phyloP scores from a whole-genome alignment of 2,888 invertebrate genomes.

The Malacosoma neustria region DNA sequence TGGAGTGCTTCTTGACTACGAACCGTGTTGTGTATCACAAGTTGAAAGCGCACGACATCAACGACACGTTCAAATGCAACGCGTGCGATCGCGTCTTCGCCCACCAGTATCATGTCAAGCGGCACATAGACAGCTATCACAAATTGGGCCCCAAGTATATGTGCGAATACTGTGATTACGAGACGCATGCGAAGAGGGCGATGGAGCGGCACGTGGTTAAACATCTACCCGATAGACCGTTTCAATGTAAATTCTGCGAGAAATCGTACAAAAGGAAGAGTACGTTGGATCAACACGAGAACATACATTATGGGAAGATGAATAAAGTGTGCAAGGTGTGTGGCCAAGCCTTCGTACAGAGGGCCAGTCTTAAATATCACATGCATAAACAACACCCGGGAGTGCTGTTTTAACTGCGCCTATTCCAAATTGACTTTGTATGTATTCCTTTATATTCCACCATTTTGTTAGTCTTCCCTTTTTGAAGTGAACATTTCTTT shows the following conservation, averaged over 20 bases:
- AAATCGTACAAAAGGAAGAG: constrained; percentile 21
- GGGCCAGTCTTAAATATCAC: constrained; percentile 24
- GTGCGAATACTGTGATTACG: constrained; percentile 23
- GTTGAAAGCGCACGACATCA: neutral
- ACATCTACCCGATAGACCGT: constrained; percentile 21
- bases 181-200: constrained; percentile 4
- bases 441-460: too few relatives aligned
- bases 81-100: constrained; percentile 7
- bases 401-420: neutral
- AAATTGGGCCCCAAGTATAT: constrained; percentile 5
- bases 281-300: constrained; percentile 14
- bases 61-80: constrained; percentile 3
- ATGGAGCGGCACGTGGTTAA: constrained; percentile 10
- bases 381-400: constrained; percentile 20
- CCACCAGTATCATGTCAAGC: neutral
- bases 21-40: neutral
- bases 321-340: constrained; percentile 17
- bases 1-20: neutral
- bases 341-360: constrained; percentile 22
- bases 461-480: too few relatives aligned
- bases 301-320: constrained; percentile 16
- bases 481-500: too few relatives aligned
- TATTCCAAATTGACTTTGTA: too few relatives aligned
- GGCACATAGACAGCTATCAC: constrained; percentile 1
- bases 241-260: constrained; percentile 26